Conservation (phyloP, 2,797 vertebrate species). For the Bryconaethiops microstoma region DNA sequence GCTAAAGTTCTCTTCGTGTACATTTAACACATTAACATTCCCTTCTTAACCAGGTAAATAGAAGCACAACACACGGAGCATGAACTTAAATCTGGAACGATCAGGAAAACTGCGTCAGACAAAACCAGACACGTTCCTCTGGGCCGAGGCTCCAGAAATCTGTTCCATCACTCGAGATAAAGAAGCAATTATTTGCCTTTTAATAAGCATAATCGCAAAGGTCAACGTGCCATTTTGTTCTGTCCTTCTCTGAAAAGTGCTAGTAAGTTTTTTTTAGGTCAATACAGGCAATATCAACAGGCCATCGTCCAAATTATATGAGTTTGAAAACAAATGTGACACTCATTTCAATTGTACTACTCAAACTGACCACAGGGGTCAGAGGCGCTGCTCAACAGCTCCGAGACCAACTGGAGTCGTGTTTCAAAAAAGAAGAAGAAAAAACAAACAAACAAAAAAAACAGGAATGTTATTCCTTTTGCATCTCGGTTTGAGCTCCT, state of each 20-base stretch:
- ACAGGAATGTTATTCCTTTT: slow-evolving; percentile 53
- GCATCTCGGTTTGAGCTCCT: slow-evolving; percentile 8
- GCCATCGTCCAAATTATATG: slow-evolving; percentile 12
- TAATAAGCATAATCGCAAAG: slow-evolving; percentile 16
- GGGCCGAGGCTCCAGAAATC: slow-evolving; percentile 38
- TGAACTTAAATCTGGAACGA: slow-evolving; percentile 23
- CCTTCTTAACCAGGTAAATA: slow-evolving; percentile 35
- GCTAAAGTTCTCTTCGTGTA: slow-evolving; percentile 1
- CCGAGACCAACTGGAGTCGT: not conserved
- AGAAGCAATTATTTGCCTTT: slow-evolving; percentile 20
- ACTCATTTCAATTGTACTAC: slow-evolving; percentile 34
- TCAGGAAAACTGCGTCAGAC: slow-evolving; percentile 10
- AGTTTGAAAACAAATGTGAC: slow-evolving; percentile 37
- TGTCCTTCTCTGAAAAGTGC: slow-evolving; percentile 41
- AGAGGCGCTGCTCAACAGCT: slow-evolving; percentile 16
- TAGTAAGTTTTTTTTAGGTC: slow-evolving; percentile 18
- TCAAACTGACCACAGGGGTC: slow-evolving; percentile 4
- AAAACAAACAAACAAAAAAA: not conserved
- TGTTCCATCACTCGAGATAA: slow-evolving; percentile 12
- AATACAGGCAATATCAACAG: not conserved
- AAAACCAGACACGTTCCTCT: not conserved
- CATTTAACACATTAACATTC: slow-evolving; percentile 35
- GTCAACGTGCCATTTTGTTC: not conserved
- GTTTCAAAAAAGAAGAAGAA: not conserved
- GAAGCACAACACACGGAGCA: slow-evolving; percentile 32